Evolutionary conservation across 1,140 invertebrate genomes (phyloP).

Genomic region (Stegodyphus mimosarum): DNA sequence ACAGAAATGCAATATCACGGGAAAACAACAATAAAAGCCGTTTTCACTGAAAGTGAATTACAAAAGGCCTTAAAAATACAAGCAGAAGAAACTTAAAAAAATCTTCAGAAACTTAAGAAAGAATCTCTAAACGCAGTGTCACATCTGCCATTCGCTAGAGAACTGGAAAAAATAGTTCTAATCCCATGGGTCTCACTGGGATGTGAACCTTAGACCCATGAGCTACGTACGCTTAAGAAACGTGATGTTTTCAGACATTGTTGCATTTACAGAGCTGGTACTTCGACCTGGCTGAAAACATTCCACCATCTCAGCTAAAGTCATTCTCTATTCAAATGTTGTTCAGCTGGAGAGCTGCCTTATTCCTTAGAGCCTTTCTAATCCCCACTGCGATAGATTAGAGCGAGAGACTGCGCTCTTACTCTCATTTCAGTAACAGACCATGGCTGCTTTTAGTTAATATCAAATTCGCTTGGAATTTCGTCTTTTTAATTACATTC

Average conservation of each 20-base stretch:
- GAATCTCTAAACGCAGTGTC: slow-evolving; percentile 24
- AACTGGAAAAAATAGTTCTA: slow-evolving; percentile 20
- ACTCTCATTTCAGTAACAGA: no score
- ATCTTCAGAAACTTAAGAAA: slow-evolving; percentile 13
- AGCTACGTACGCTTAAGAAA: slow-evolving; percentile 4
- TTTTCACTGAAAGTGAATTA: no score
- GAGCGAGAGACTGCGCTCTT: background rate
- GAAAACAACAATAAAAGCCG: no score
- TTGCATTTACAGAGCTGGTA: slow-evolving; percentile 32
- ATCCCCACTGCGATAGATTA: slow-evolving; percentile 12
- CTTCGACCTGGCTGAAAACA: slow-evolving; percentile 20
- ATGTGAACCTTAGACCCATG: background rate
- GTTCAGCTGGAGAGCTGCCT: slow-evolving; percentile 23
- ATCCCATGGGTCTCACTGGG: slow-evolving; percentile 18
- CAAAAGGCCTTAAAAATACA: no score
- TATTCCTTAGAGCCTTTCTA: slow-evolving; percentile 34
- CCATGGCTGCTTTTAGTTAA: no score
- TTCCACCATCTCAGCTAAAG: slow-evolving; percentile 15
- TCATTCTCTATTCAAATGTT: slow-evolving; percentile 48
- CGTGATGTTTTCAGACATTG: slow-evolving; percentile 46
- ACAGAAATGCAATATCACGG: no score
- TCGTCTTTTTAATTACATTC: no score
- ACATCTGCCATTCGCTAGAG: slow-evolving; percentile 13
- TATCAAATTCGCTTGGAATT: no score
- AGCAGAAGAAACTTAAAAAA: no score